Evolutionary conservation across 2,797 vertebrate genomes (phyloP).

Genomic region (Smutsia gigantea): DNA sequence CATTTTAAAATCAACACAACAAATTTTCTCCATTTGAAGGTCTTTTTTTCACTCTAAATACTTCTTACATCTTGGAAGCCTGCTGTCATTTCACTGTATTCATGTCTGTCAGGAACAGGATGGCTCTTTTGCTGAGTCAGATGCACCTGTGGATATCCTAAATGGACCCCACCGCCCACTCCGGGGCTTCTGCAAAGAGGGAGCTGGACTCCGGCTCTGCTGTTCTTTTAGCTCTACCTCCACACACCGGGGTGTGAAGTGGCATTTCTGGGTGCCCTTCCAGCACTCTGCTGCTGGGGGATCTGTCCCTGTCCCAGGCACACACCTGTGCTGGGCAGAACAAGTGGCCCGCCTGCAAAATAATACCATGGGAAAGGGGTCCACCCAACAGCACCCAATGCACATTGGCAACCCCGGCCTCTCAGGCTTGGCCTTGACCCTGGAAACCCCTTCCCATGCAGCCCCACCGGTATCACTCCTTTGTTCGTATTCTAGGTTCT

Average conservation of each 20-base stretch:
- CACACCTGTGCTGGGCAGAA: not conserved
- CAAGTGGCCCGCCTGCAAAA: not conserved
- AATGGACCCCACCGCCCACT: fast-evolving
- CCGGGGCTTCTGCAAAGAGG: not conserved
- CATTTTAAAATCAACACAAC: not conserved
- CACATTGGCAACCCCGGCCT: fast-evolving
- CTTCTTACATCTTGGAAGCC: not conserved
- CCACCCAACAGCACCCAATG: fast-evolving
- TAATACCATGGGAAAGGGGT: not conserved
- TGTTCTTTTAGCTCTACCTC: not conserved
- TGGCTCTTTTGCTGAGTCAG: not conserved
- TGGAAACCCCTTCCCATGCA: fast-evolving
- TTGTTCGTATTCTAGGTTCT: fast-evolving
- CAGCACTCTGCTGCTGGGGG: no score
- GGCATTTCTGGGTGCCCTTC: not conserved
- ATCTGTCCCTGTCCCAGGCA: no score
- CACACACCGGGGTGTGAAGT: fast-evolving
- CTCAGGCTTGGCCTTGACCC: fast-evolving
- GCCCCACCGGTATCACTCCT: fast-evolving
- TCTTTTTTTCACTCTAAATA: not conserved
- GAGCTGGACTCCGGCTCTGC: not conserved
- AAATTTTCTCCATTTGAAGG: not conserved
- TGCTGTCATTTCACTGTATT: not conserved
- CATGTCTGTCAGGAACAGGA: not conserved
- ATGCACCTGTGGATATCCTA: not conserved